phyloP scores from a whole-genome alignment of 1,140 invertebrate species.

The Trissolcus basalis region DNA sequence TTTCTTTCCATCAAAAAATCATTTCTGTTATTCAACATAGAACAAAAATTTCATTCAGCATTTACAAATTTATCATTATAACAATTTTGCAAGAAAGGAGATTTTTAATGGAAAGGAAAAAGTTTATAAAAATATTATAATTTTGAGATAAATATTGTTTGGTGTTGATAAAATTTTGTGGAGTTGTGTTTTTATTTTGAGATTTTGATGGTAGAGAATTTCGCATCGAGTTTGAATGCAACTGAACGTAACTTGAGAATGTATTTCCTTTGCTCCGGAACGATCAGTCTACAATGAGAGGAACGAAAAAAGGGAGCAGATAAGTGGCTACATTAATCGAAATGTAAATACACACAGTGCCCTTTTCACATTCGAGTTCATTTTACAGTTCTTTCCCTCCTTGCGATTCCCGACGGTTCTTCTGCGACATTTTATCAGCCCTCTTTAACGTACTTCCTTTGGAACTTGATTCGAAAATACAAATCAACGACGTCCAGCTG shows the following conservation, averaged over 20 bases:
- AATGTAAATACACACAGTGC: conserved; percentile 54
- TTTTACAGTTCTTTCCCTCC: conserved; percentile 37
- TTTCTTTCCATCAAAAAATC: too few species aligned
- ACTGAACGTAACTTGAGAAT: conserved; percentile 2
- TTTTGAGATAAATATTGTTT: too few species aligned
- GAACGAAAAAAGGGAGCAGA: conserved; percentile 58
- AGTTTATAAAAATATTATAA: too few species aligned
- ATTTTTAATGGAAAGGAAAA: too few species aligned
- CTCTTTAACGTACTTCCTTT: conserved; percentile 15
- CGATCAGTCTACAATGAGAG: conserved; percentile 61
- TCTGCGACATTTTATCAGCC: conserved; percentile 44
- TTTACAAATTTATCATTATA: too few species aligned
- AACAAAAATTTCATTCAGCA: too few species aligned
- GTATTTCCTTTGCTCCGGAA: conserved; percentile 45
- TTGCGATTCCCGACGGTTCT: conserved; percentile 25
- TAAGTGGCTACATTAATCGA: conserved; percentile 54
- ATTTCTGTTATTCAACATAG: too few species aligned
- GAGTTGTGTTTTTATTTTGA: too few species aligned
- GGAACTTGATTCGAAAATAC: neutral
- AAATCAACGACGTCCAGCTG: too few species aligned
- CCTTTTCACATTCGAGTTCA: conserved; percentile 42
- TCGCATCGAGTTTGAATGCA: neutral
- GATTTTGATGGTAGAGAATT: neutral
- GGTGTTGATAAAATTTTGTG: too few species aligned
- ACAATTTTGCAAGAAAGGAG: too few species aligned